Base-by-base conservation (phyloP, 2,113 vertebrate species). In the Archocentrus centrarchus region DNA sequence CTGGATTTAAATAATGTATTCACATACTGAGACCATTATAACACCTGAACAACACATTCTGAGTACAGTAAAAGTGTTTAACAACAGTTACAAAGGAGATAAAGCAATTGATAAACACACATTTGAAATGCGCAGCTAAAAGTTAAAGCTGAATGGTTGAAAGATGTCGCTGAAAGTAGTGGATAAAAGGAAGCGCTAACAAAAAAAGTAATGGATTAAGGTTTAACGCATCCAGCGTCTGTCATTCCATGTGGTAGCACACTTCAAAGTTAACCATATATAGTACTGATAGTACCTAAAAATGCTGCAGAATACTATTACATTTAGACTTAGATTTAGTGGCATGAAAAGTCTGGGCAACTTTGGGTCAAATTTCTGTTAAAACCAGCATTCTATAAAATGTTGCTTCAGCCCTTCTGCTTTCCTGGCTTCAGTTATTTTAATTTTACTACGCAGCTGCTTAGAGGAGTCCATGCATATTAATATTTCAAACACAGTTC, bases 31-130 rank as follows among this genome's bases (percentile, higher is more conserved):
- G 59, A 41, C 59, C 59, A 14, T 50, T n/a, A 20, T 61, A 15
- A 57, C 30, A 79, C 58, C 58, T 44, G 58, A 60, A 73, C 68
- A 18, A 73, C 27, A 73, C 68, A 55, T n/a, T 73, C 13, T 32
- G 68, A 73, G 17, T n/a, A 30, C 15, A 55, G 47, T 14, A 55
- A 73, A 73, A 73, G 47, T 73, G 44, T 15, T 53, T 24, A 0
- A 30, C 50, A 32, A 32, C 66, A 53, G 24, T 3, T 24, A 73
- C 30, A 6, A n/a, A 20, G 27, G 10, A 53, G 44, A 20, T n/a
- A 73, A 13, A 73, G 50, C 44, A 32, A 47, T 1, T 20, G 44
- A 53, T 50, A 50, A 27, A 27, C 27, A 27, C 27, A 27, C 2
- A 24, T 24, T 24, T 24, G 24, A 24, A 24, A 24, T 27, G 27